A percentile compares a stretch with the other conserved stretches of the same genome.
Conservation (phyloP, 2,888 invertebrate genomes). For the Falcaria lacertinaria region DNA sequence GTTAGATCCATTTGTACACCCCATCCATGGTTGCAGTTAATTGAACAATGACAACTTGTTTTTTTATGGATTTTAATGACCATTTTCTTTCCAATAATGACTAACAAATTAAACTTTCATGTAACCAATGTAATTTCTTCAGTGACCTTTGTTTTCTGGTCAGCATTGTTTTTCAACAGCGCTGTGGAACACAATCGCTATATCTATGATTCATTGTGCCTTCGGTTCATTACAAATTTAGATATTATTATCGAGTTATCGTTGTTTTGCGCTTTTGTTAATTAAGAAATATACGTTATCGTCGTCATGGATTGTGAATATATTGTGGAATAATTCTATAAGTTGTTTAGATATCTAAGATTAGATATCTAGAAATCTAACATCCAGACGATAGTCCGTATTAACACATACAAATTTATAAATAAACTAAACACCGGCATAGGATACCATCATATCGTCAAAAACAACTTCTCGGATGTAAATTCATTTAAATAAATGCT, state of each 20-base stretch:
- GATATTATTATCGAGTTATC: constrained; percentile 21
- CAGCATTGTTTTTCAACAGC: constrained; percentile 46
- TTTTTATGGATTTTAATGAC: too few species aligned
- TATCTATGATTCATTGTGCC: constrained; percentile 45
- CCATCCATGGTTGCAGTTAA: too few species aligned
- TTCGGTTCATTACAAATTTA: constrained; percentile 19
- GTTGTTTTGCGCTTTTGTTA: constrained; percentile 7
- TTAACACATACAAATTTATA: background rate
- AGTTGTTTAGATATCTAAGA: too few species aligned
- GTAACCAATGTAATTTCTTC: constrained; percentile 50
- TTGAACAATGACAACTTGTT: too few species aligned
- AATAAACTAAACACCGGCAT: constrained; percentile 8
- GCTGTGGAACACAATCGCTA: constrained; percentile 29
- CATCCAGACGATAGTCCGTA: background rate
- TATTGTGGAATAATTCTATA: too few species aligned
- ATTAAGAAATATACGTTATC: too few species aligned
- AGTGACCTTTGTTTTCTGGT: constrained; percentile 58
- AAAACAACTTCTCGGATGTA: constrained; percentile 11
- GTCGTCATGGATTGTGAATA: constrained; percentile 13
- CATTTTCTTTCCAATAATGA: too few species aligned
- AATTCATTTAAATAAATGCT: constrained; percentile 32
- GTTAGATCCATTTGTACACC: too few species aligned
- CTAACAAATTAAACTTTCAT: constrained; percentile 66
- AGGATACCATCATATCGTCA: constrained; percentile 9
- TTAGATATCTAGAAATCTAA: background rate